Base-by-base conservation (phyloP, 1,140 invertebrate genomes). In the Archivesica marissinica region DNA sequence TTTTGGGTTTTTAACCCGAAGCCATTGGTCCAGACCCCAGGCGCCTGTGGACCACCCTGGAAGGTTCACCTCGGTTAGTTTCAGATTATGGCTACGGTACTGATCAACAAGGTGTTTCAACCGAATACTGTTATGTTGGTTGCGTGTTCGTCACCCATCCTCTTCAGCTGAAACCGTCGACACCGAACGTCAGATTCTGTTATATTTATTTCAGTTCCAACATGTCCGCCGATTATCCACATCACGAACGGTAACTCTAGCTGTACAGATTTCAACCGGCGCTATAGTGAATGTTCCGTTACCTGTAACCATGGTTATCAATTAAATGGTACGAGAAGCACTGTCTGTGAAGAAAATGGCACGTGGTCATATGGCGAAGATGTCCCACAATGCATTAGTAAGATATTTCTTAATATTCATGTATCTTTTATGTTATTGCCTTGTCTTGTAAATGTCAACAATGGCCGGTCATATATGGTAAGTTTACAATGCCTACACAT, bases 291-390 rank as follows among this genome's bases (percentile, higher is more conserved):
- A 15, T 79, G 77, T 47, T 39, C 38, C 11, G 66, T 79, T 23
- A 35, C 30, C 17, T 79, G 77, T 79, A 52, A 79, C 77, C 15
- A 66, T 79, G 77, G 77, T 44, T 79, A 79, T 61, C 33, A 35
- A 13, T 33, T 79, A 7, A 79, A 79, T 64, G 77, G 54, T 15
- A 50, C 77, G 2, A 4, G n/a, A n/a, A 66, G 38, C n/a, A n/a
- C 61, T 1, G 39, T n/a, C 1, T 79, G 77, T 50, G n/a, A 41
- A 9, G 77, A 79, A 9, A 66, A 79, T 30, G 77, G 77, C 25
- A 66, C 77, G 30, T 79, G 77, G 77, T 79, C 77, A 0, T 39
- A 76, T 39, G 61, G 39, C 11, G 39, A 68, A 11, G 23, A 47
- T 23, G 0, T 79, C 13, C 77, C 77, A 35, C 77, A 79, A 35